These are phyloP conservation scores for Tricholaema leucomelas DNA, from an alignment of 2,113 vertebrate genomes.

Conservation along the genomic window DNA sequence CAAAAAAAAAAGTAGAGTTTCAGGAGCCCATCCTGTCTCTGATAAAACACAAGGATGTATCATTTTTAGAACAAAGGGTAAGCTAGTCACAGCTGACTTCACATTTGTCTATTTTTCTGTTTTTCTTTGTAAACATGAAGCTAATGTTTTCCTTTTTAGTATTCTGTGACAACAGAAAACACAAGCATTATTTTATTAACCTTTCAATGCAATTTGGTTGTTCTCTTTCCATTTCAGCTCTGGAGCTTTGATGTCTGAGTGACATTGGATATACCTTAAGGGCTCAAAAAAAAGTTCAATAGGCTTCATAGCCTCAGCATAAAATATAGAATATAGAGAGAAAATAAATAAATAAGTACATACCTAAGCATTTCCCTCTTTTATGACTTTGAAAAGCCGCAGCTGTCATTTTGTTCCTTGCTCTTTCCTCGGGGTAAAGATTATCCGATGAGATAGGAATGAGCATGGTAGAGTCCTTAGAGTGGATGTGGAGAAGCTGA, in stretches of 20 bases:
- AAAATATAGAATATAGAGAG: slow-evolving; percentile 5
- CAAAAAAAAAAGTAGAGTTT: slow-evolving; percentile 29
- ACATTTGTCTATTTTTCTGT: slow-evolving; percentile 33
- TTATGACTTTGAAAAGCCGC: slow-evolving; percentile 50
- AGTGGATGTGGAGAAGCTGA: background rate
- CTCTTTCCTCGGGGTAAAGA: slow-evolving; percentile 36
- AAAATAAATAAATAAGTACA: slow-evolving; percentile 43
- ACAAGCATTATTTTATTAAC: slow-evolving; percentile 58
- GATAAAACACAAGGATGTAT: background rate
- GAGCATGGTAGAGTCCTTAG: background rate
- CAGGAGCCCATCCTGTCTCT: slow-evolving; percentile 1
- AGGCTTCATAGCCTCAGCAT: slow-evolving; percentile 9
- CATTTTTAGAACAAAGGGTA: slow-evolving; percentile 51
- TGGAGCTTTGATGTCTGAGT: slow-evolving; percentile 61
- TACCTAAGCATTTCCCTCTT: slow-evolving; percentile 21
- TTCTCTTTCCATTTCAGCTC: slow-evolving; percentile 44
- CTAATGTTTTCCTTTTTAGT: slow-evolving; percentile 55
- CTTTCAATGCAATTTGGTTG: slow-evolving; percentile 44
- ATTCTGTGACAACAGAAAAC: slow-evolving; percentile 58
- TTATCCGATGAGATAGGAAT: background rate
- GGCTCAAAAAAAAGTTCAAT: slow-evolving; percentile 47
- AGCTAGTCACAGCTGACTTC: slow-evolving; percentile 31
- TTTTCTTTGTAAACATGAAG: slow-evolving; percentile 42
- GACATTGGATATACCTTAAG: slow-evolving; percentile 52
- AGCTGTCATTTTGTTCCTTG: slow-evolving; percentile 28